A percentile compares a stretch with the other conserved stretches of the same genome.
Evolutionary conservation across 2,888 invertebrate species (phyloP).

Genomic region (Caradrina clavipalpis): DNA sequence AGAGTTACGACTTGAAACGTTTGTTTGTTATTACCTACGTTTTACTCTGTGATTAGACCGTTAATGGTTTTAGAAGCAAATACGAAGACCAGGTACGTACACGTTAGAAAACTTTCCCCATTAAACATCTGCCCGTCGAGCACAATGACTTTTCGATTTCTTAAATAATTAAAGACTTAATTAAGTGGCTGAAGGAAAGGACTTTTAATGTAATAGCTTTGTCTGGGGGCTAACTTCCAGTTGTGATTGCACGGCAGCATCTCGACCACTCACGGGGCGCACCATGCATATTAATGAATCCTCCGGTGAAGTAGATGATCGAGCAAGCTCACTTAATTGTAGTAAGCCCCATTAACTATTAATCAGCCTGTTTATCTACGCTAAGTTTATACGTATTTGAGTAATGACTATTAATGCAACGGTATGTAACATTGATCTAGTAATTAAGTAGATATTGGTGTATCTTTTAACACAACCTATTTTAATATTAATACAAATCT

Average conservation of each 20-base stretch:
- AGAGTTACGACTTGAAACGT: conserved; percentile 45
- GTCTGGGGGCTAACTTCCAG: conserved; percentile 55
- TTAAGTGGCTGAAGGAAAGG: conserved; percentile 67
- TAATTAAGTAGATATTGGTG: neutral
- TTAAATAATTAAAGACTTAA: conserved; percentile 77
- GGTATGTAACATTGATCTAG: conserved; percentile 11
- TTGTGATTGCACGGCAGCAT: conserved; percentile 54
- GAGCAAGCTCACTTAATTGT: conserved; percentile 38
- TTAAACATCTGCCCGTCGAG: conserved; percentile 63
- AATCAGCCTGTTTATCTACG: conserved; percentile 40
- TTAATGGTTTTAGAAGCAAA: conserved; percentile 58
- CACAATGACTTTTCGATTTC: conserved; percentile 67
- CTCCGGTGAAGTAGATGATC: conserved; percentile 10
- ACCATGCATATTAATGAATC: conserved; percentile 61
- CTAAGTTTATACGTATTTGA: conserved; percentile 11
- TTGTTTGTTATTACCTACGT: conserved; percentile 55
- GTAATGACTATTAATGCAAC: neutral
- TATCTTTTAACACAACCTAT: neutral
- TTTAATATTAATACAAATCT: neutral
- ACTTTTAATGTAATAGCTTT: conserved; percentile 70
- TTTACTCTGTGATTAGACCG: conserved; percentile 57
- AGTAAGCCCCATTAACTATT: conserved; percentile 35
- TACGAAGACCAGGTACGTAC: conserved; percentile 18
- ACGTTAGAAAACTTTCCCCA: conserved; percentile 68
- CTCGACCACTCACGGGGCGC: conserved; percentile 44